phyloP scores from a whole-genome alignment of 2,888 invertebrate species.

The Galerucella nymphaeae region DNA sequence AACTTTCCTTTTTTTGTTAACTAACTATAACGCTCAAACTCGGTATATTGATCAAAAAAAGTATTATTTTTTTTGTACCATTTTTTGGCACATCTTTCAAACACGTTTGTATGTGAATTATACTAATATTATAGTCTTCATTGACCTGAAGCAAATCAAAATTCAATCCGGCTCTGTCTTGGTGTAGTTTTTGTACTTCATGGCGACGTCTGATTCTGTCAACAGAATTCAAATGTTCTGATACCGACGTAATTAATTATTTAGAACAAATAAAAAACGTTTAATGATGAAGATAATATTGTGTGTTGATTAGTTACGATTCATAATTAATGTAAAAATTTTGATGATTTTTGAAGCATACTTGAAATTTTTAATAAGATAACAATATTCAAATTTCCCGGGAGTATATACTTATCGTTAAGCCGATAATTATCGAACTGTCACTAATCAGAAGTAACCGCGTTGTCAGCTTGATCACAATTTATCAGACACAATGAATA shows the following conservation, averaged over 20 bases:
- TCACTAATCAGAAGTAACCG: conserved; percentile 26
- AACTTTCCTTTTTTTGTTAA: too few species aligned
- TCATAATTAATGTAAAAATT: too few species aligned
- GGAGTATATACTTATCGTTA: background rate
- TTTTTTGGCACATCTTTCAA: too few species aligned
- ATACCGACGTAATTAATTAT: background rate
- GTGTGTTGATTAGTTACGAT: too few species aligned
- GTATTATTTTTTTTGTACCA: too few species aligned
- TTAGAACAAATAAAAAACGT: background rate
- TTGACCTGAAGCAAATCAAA: background rate
- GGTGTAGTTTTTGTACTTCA: background rate
- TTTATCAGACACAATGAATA: background rate
- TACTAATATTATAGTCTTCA: too few species aligned
- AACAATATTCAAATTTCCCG: conserved; percentile 13
- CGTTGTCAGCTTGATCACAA: conserved; percentile 5
- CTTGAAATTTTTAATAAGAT: background rate
- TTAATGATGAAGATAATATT: background rate
- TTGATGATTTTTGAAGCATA: background rate
- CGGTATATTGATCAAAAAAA: too few species aligned
- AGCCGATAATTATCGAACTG: conserved; percentile 32
- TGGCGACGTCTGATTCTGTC: background rate
- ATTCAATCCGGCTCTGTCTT: background rate
- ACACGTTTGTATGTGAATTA: too few species aligned
- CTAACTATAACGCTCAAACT: too few species aligned
- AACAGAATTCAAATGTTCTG: background rate